Evolutionary conservation across 1,140 invertebrate species (phyloP).

Genomic region (Diorhabda elongata): DNA sequence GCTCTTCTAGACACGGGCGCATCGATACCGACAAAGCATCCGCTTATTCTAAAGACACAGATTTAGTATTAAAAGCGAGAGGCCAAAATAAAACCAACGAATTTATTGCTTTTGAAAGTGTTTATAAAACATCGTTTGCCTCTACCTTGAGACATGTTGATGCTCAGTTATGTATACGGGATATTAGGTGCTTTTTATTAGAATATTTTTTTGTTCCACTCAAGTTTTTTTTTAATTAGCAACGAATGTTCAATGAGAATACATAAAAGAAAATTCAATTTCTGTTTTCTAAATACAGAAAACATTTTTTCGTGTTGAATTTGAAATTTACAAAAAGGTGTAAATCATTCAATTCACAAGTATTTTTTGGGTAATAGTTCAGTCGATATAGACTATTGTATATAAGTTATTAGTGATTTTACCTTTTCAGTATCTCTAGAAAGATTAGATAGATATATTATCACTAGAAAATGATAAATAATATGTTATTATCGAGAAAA

Average conservation of each 20-base stretch:
- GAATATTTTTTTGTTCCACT: background rate
- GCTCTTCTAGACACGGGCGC: conserved; percentile 24
- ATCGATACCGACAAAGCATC: conserved; percentile 40
- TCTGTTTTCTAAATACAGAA: background rate
- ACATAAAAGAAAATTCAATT: background rate
- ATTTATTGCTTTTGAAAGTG: conserved; percentile 45
- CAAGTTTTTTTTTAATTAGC: background rate
- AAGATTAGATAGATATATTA: too few species aligned
- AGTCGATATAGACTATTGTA: too few species aligned
- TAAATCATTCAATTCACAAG: too few species aligned
- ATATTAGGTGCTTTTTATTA: conserved; percentile 3
- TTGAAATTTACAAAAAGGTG: too few species aligned
- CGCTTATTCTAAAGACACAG: conserved; percentile 43
- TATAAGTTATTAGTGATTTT: too few species aligned
- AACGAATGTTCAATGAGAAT: background rate
- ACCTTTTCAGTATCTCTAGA: too few species aligned
- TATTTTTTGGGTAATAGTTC: too few species aligned
- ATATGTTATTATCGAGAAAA: too few species aligned
- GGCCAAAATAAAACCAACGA: conserved; percentile 42
- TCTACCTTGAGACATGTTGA: conserved; percentile 31
- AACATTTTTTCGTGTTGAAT: too few species aligned
- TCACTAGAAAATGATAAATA: too few species aligned
- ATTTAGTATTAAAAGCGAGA: conserved; percentile 43
- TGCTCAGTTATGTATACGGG: conserved; percentile 30
- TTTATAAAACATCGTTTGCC: conserved; percentile 41